Conservation (phyloP, 92 coral and sea anemone genomes). For the Epizoanthus ramosus region DNA sequence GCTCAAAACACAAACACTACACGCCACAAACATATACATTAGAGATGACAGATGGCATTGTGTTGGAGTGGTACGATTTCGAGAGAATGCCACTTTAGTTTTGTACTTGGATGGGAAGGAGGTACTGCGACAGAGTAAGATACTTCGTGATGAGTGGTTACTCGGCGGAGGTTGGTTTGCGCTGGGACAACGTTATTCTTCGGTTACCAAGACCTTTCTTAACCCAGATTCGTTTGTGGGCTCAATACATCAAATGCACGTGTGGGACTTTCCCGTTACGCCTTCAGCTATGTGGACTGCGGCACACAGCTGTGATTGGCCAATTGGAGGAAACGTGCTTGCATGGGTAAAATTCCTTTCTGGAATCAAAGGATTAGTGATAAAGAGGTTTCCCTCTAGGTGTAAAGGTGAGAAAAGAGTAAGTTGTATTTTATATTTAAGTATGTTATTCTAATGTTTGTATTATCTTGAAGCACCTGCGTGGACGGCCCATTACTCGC, state of each 20-base stretch:
- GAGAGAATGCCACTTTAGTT: slow-evolving; percentile 3
- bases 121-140: not conserved
- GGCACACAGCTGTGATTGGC: slow-evolving; percentile 69
- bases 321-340: slow-evolving; percentile 54
- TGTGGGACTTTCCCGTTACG: slow-evolving; percentile 56
- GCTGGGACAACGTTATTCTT: slow-evolving; percentile 54
- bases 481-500: too few species aligned
- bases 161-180: slow-evolving; percentile 62
- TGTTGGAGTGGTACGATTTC: slow-evolving; percentile 52
- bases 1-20: slow-evolving; percentile 41
- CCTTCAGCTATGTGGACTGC: slow-evolving; percentile 65
- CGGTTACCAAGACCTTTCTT: not conserved
- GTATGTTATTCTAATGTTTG: too few species aligned
- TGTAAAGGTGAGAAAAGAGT: slow-evolving; percentile 53
- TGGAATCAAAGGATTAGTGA: slow-evolving; percentile 46
- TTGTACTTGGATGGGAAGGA: slow-evolving; percentile 51
- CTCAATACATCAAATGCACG: slow-evolving; percentile 53
- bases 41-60: slow-evolving; percentile 62
- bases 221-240: slow-evolving; percentile 52
- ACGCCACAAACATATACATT: slow-evolving; percentile 29
- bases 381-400: slow-evolving; percentile 49
- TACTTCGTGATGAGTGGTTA: not conserved
- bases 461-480: too few species aligned
- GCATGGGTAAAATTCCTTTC: slow-evolving; percentile 57
- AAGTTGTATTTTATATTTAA: not conserved